Percentiles rank a stretch among this genome's conserved stretches.
Evolutionary conservation across 1,140 invertebrate species (phyloP).

Genomic region (Pogonus chalceus): DNA sequence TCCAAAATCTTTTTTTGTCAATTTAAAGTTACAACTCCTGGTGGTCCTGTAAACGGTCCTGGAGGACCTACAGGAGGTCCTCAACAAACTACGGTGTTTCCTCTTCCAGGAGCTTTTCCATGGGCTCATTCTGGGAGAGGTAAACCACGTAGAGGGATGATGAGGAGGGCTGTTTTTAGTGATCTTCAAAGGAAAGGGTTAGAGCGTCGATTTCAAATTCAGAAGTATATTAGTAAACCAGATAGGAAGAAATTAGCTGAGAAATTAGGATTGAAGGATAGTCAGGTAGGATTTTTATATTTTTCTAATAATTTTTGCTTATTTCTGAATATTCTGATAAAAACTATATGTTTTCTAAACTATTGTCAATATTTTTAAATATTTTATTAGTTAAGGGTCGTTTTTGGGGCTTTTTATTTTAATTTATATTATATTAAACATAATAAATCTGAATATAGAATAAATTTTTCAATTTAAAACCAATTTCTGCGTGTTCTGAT

Average conservation of each 20-base stretch:
- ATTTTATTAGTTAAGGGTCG: no score
- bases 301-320: no score
- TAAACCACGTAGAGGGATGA: conserved; percentile 85
- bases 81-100: conserved; percentile 47
- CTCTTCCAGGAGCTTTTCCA: conserved; percentile 60
- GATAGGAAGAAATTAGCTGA: conserved; percentile 93
- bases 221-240: conserved; percentile 97
- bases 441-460: no score
- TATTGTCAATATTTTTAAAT: no score
- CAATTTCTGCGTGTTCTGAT: no score
- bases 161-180: conserved; percentile 84
- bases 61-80: conserved; percentile 37
- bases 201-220: conserved; percentile 90
- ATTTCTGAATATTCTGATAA: no score
- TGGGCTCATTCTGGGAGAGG: conserved; percentile 70
- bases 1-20: not conserved
- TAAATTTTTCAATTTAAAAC: no score
- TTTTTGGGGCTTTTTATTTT: no score
- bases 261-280: conserved; percentile 89
- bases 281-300: conserved; percentile 66
- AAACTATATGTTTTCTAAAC: no score
- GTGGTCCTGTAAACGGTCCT: conserved; percentile 29
- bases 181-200: conserved; percentile 88
- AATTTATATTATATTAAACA: no score
- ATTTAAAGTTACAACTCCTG: conserved; percentile 24